Base-by-base conservation (phyloP, 2,113 vertebrate genomes). In the Tiliqua scincoides region DNA sequence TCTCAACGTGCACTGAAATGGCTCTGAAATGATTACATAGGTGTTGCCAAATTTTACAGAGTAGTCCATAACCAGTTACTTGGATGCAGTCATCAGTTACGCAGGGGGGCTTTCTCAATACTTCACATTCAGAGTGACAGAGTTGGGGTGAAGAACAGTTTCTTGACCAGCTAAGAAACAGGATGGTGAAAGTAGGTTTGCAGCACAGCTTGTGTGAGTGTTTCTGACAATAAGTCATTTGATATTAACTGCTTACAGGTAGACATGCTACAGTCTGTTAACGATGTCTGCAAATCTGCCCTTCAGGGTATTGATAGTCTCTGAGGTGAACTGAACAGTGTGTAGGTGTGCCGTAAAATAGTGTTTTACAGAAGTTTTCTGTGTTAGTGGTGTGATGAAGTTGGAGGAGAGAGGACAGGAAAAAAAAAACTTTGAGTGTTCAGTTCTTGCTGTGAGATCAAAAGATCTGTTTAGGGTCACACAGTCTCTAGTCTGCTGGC, bases 1-100 rank as follows among this genome's bases (percentile, higher is more conserved):
- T 88, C 62, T 71, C 92, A 87, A 77, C 14, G 43, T 83, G 35
- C 73, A 80, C 73, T 78, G 7, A 79, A 92, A 84, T 91, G 43
- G 17, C 54, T 57, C 54, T 57, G 54, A 17, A 48, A 48, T 5
- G 43, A 48, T 48, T 48, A 48, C 43, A 48, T 4, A 48, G 43
- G 43, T 48, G 43, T 48, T 48, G 43, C 43, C 8, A 48, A 48
- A 48, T 48, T 4, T 48, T 48, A 48, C 43, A 48, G 43, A 48
- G n/a, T n/a, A n/a, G n/a, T n/a, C n/a, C n/a, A n/a, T n/a, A n/a
- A n/a, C n/a, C n/a, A n/a, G n/a, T n/a, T n/a, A n/a, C n/a, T n/a
- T n/a, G n/a, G n/a, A n/a, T n/a, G n/a, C n/a, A n/a, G n/a, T n/a
- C 52, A 54, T 11, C 0, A 43, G 80, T 71, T 67, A 0, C 3